Evolutionary conservation across 1,140 invertebrate genomes (phyloP).

Genomic region (Drosophila triauraria): DNA sequence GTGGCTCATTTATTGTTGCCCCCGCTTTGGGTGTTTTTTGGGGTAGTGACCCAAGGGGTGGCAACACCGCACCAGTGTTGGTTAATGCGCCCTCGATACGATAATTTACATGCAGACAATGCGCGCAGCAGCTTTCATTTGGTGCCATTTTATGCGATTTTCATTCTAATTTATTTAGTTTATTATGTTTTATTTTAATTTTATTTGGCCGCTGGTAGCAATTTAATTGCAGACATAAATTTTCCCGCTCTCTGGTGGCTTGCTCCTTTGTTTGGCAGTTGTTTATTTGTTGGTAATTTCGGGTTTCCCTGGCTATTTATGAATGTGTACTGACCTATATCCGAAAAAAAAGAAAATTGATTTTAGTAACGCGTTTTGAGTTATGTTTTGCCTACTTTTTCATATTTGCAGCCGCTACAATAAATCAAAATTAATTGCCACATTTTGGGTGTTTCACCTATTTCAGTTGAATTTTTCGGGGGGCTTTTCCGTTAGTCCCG

Average conservation of each 20-base stretch:
- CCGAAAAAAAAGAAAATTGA: conserved; percentile 10
- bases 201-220: conserved; percentile 34
- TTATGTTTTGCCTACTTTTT: conserved; percentile 7
- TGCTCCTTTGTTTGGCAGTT: conserved; percentile 19
- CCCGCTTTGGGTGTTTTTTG: conserved; percentile 11
- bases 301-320: conserved; percentile 22
- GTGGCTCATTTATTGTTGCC: conserved; percentile 51
- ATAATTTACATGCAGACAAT: conserved; percentile 62
- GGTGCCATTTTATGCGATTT: conserved; percentile 47
- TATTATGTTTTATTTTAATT: conserved; percentile 49
- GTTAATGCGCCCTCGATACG: conserved; percentile 48
- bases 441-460: conserved; percentile 14
- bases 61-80: conserved; percentile 35
- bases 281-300: conserved; percentile 41
- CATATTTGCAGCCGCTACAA: neutral
- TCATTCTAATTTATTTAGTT: conserved; percentile 54
- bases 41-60: neutral
- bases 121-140: conserved; percentile 16
- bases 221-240: conserved; percentile 76
- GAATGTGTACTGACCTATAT: conserved; percentile 28
- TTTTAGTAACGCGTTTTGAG: conserved; percentile 20
- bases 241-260: conserved; percentile 17
- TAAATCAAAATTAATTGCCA: conserved; percentile 61
- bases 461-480: conserved; percentile 9
- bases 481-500: conserved; percentile 1